phyloP scores from a whole-genome alignment of 2,888 invertebrate genomes.

The Cepaea hortensis region DNA sequence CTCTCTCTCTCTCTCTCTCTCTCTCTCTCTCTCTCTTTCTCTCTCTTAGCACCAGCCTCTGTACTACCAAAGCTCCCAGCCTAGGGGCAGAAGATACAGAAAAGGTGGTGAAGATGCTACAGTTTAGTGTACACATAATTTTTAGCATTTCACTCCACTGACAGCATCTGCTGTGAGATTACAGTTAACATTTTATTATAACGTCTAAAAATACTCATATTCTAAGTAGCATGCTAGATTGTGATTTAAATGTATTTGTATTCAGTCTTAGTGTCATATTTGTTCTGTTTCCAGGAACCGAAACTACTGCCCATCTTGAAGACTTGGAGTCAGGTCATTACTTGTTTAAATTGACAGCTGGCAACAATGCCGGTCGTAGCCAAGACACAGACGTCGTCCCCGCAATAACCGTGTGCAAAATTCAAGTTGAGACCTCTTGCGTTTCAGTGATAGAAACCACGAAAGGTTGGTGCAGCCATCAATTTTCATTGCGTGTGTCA shows the following conservation, averaged over 20 bases:
- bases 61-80: too few relatives aligned
- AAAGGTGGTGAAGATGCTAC: too few relatives aligned
- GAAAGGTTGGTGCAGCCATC: not conserved
- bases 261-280: not conserved
- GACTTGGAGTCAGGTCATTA: constrained; percentile 77
- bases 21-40: not conserved
- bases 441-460: constrained; percentile 15
- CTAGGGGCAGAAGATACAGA: too few relatives aligned
- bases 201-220: not conserved
- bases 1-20: not conserved
- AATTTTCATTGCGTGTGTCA: too few relatives aligned
- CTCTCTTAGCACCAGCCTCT: not conserved
- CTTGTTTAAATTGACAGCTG: constrained; percentile 78
- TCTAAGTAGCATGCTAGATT: not conserved
- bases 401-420: not conserved
- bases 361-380: constrained; percentile 79
- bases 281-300: not conserved
- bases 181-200: not conserved
- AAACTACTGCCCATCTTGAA: constrained; percentile 66
- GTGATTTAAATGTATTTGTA: not conserved
- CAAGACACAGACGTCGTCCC: constrained; percentile 69
- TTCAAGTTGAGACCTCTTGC: constrained; percentile 1
- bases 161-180: too few relatives aligned
- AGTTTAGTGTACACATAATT: too few relatives aligned
- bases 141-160: too few relatives aligned